Conservation (phyloP, 2,113 vertebrate genomes). For the Neomonachus schauinslandi region DNA sequence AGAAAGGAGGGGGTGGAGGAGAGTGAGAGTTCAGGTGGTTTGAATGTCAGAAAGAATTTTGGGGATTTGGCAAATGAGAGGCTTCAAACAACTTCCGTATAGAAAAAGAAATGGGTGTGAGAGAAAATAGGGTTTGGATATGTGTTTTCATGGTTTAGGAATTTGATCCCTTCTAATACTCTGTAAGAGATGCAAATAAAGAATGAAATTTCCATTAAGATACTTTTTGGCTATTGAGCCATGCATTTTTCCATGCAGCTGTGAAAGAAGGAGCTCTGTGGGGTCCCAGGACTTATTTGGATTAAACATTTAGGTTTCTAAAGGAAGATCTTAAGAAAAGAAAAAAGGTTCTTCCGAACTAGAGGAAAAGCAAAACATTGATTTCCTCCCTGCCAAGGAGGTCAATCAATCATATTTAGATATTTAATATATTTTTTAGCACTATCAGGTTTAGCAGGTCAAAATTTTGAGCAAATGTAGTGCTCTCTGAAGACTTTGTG, state of each 20-base stretch:
- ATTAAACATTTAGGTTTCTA: conserved; percentile 56
- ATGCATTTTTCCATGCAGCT: conserved; percentile 20
- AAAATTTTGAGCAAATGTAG: conserved; percentile 20
- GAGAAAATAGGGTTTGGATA: neutral
- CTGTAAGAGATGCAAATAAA: conserved; percentile 12
- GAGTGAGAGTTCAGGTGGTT: neutral
- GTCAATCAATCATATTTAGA: conserved; percentile 53
- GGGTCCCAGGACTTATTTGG: conserved; percentile 18
- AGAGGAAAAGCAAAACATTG: conserved; percentile 40
- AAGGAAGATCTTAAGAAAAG: neutral
- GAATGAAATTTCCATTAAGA: conserved; percentile 51
- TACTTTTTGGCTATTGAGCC: neutral
- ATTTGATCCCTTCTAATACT: conserved; percentile 42
- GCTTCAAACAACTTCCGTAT: neutral
- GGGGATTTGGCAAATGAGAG: neutral
- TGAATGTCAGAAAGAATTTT: neutral
- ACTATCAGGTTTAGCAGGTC: neutral
- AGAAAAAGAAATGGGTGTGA: neutral
- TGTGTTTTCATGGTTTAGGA: neutral
- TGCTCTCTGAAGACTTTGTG: conserved; percentile 46
- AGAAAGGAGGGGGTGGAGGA: neutral
- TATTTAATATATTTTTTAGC: conserved; percentile 13
- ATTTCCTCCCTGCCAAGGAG: neutral
- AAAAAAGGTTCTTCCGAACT: conserved; percentile 25
- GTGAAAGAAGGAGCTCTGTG: neutral